A percentile compares a stretch with the other conserved stretches of the same genome.
phyloP scores from a whole-genome alignment of 53 echinoderm and acorn worm genomes.

The Crossaster papposus region DNA sequence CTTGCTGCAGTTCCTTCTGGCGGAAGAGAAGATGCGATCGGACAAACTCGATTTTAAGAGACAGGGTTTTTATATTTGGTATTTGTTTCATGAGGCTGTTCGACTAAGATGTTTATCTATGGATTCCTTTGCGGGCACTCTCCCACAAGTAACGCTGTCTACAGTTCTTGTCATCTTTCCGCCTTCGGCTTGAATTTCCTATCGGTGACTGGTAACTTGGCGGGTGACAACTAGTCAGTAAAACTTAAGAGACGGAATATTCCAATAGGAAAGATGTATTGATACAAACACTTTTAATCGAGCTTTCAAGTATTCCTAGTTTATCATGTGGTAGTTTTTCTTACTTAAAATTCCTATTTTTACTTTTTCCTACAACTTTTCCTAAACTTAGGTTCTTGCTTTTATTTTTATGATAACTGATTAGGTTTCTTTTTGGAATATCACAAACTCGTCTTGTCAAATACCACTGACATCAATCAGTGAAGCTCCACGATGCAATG shows the following conservation, averaged over 20 bases:
- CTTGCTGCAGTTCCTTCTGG: not conserved
- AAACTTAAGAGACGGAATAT: not conserved
- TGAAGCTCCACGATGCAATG: too few relatives aligned
- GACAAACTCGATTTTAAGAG: not conserved
- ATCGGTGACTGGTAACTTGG: not conserved
- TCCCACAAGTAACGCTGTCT: not conserved
- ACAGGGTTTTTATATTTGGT: not conserved
- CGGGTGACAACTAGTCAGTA: not conserved
- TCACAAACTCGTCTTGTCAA: too few relatives aligned
- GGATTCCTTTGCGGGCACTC: not conserved
- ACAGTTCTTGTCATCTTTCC: not conserved
- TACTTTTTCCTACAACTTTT: too few relatives aligned
- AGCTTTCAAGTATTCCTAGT: not conserved
- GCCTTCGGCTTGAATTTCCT: not conserved
- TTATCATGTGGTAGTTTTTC: too few relatives aligned
- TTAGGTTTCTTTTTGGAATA: too few relatives aligned
- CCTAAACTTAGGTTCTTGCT: too few relatives aligned
- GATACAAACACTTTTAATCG: not conserved
- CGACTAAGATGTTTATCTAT: not conserved
- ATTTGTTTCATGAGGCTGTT: not conserved
- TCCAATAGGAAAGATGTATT: not conserved
- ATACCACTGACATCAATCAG: too few relatives aligned
- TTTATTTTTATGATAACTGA: too few relatives aligned
- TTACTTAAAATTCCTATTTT: too few relatives aligned
- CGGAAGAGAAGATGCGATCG: not conserved